Percentiles rank a stretch among this genome's conserved stretches.
Evolutionary conservation across 2,888 invertebrate species (phyloP).

Genomic region (Andrena flavipes): DNA sequence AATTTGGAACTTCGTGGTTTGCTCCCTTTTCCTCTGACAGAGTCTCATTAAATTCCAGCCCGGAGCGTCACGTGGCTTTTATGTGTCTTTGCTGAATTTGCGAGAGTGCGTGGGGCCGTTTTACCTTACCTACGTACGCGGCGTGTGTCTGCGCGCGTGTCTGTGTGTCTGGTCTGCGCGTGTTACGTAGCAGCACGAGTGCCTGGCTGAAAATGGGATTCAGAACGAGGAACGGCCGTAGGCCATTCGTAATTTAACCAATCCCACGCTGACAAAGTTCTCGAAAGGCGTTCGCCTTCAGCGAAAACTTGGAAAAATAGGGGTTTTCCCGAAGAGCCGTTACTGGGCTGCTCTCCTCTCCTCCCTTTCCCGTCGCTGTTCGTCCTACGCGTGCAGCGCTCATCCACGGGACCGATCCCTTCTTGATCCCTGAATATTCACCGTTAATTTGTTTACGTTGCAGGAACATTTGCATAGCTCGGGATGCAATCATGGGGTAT

Average conservation of each 20-base stretch:
- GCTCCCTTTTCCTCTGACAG: constrained; percentile 34
- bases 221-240: constrained; percentile 28
- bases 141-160: constrained; percentile 5
- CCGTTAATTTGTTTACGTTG: constrained; percentile 27
- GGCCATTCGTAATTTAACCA: constrained; percentile 64
- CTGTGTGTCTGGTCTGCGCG: too few species aligned
- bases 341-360: neutral
- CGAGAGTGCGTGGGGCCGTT: constrained; percentile 2
- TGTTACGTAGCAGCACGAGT: neutral
- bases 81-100: constrained; percentile 57
- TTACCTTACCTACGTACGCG: constrained; percentile 1
- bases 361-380: too few species aligned
- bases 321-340: neutral
- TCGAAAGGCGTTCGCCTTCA: constrained; percentile 18
- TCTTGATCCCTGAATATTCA: neutral
- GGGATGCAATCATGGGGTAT: neutral
- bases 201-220: constrained; percentile 25
- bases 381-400: neutral
- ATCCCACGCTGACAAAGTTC: constrained; percentile 31
- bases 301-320: neutral
- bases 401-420: neutral
- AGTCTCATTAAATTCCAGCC: constrained; percentile 73
- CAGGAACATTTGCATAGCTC: constrained; percentile 10
- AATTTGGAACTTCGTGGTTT: neutral
- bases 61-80: constrained; percentile 68